phyloP scores from a whole-genome alignment of 2,113 vertebrate genomes.

The Apaloderma vittatum region DNA sequence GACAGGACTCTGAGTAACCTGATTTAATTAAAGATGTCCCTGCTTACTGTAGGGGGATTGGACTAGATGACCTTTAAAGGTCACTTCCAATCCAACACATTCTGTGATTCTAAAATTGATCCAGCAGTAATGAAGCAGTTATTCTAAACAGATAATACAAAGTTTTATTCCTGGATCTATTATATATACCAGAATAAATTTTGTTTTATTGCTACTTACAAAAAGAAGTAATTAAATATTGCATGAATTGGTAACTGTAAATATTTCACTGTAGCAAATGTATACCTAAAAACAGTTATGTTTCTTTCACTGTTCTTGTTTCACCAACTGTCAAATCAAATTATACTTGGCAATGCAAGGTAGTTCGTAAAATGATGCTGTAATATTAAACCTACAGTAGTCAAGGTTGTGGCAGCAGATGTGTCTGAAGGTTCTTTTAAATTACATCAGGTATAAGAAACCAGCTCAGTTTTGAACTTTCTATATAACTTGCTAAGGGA shows the following conservation, averaged over 20 bases:
- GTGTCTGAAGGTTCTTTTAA: not conserved
- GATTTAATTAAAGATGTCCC: no score
- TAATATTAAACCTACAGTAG: not conserved
- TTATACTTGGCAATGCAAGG: not conserved
- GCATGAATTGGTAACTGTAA: not conserved
- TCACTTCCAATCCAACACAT: no score
- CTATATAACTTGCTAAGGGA: not conserved
- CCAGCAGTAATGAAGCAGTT: not conserved
- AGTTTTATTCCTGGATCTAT: not conserved
- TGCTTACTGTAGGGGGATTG: no score
- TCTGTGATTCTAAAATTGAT: not conserved
- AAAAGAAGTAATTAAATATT: not conserved
- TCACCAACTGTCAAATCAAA: not conserved
- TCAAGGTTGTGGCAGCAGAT: not conserved
- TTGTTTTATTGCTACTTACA: not conserved
- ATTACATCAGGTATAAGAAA: not conserved
- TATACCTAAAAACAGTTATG: not conserved
- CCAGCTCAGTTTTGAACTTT: not conserved
- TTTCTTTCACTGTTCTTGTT: not conserved
- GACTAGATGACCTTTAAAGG: no score
- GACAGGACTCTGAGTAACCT: no score
- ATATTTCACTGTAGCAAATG: not conserved
- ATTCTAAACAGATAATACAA: not conserved
- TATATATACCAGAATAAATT: not conserved
- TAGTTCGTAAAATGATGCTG: rapidly evolving